A percentile compares a stretch with the other conserved stretches of the same genome.
phyloP scores from a whole-genome alignment of 92 coral and sea anemone species.

The Porites cylindrica region DNA sequence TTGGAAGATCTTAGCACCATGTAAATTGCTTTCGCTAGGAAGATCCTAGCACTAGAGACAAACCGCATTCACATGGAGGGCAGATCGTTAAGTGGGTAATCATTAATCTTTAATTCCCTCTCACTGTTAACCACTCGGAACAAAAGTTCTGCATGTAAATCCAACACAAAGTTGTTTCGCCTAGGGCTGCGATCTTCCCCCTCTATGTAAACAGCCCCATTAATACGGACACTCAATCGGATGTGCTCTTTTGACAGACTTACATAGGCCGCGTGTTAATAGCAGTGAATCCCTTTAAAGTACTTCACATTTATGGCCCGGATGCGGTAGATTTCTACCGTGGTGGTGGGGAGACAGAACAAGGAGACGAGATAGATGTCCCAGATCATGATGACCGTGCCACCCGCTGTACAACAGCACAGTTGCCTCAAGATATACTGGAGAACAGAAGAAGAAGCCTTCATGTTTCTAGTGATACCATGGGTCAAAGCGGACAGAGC shows the following conservation, averaged over 20 bases:
- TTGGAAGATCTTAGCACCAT: too few relatives aligned
- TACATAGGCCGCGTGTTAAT: constrained; percentile 95
- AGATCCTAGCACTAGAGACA: too few relatives aligned
- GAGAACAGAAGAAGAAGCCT: constrained; percentile 36
- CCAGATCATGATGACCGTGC: constrained; percentile 37
- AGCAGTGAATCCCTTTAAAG: constrained; percentile 92
- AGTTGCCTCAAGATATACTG: constrained; percentile 29
- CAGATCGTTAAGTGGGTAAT: too few relatives aligned
- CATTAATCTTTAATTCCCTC: too few relatives aligned
- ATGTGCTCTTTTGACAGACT: constrained; percentile 52
- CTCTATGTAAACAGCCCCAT: not conserved
- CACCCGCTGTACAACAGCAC: constrained; percentile 51
- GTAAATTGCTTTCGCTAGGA: too few relatives aligned
- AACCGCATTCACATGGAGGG: too few relatives aligned
- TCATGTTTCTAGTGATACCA: not conserved
- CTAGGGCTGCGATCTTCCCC: too few relatives aligned
- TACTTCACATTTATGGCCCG: constrained; percentile 71
- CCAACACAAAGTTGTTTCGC: too few relatives aligned
- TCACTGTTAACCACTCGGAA: too few relatives aligned
- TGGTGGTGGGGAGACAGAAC: constrained; percentile 18
- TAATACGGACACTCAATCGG: not conserved
- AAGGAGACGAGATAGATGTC: constrained; percentile 8
- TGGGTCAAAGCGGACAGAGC: not conserved
- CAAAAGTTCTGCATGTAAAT: too few relatives aligned
- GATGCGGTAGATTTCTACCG: constrained; percentile 77